Conservation (phyloP, 2,797 vertebrate species). For the Eulemur coronatus region DNA sequence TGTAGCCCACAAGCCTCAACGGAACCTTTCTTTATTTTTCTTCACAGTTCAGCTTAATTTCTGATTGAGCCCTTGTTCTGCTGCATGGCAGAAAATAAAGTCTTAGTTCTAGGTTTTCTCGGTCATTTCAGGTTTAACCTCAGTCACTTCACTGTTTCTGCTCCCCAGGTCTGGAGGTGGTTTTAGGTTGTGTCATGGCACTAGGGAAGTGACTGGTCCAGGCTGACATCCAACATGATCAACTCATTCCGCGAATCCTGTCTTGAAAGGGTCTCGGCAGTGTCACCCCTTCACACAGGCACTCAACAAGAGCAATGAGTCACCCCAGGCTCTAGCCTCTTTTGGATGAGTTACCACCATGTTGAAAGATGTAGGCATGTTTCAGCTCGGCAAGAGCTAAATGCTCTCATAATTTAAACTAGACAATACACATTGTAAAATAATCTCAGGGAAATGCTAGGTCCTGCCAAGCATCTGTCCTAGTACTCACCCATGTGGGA, state of each 20-base stretch:
- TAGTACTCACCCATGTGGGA: background rate
- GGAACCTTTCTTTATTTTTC: background rate
- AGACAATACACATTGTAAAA: background rate
- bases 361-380: background rate
- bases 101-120: background rate
- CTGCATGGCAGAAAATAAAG: background rate
- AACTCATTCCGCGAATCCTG: background rate
- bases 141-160: background rate
- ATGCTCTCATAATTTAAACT: background rate
- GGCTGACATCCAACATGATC: background rate
- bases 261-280: background rate
- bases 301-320: too few relatives aligned
- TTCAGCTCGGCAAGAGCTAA: background rate
- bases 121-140: background rate
- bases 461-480: background rate
- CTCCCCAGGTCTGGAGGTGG: background rate
- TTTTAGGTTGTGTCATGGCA: rapidly evolving
- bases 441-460: background rate
- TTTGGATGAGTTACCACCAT: background rate
- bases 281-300: background rate
- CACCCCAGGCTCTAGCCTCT: background rate
- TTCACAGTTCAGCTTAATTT: background rate
- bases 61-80: background rate
- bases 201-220: background rate
- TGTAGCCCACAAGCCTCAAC: too few relatives aligned